These are phyloP conservation scores for Melanotaenia trifasciata DNA, from an alignment of 2,797 vertebrate genomes.

Conservation along the genomic window DNA sequence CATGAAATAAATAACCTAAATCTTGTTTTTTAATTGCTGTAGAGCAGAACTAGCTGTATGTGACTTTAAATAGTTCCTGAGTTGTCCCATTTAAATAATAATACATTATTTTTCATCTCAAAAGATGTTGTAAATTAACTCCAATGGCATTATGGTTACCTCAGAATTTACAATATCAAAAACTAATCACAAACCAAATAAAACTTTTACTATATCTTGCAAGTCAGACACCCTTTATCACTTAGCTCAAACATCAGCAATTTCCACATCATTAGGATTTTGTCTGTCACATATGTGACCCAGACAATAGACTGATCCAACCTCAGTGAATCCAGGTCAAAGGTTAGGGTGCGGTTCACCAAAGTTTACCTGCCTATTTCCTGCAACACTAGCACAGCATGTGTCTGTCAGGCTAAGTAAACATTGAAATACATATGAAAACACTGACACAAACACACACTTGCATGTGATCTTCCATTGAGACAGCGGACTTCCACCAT, in stretches of 20 bases:
- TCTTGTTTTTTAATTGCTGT: no score
- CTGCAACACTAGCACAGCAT: constrained; percentile 61
- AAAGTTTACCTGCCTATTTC: constrained; percentile 75
- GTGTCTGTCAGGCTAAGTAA: constrained; percentile 62
- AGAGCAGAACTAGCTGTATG: no score
- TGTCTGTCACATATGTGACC: constrained; percentile 55
- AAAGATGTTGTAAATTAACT: no score
- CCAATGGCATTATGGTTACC: constrained; percentile 11
- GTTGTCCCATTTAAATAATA: background rate
- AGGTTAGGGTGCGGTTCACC: constrained; percentile 66
- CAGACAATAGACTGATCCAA: constrained; percentile 60
- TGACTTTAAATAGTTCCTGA: background rate
- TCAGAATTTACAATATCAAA: constrained; percentile 2
- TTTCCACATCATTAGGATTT: constrained; percentile 57
- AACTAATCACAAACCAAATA: constrained; percentile 9
- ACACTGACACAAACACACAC: constrained; percentile 45
- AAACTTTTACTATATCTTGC: background rate
- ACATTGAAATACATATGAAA: constrained; percentile 60
- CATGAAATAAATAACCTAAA: no score
- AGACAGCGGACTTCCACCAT: constrained; percentile 70
- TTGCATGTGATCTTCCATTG: constrained; percentile 60
- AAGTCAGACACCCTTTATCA: constrained; percentile 16
- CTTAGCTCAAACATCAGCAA: constrained; percentile 44
- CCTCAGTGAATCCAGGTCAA: constrained; percentile 57
- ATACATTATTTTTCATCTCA: constrained; percentile 4